Evolutionary conservation across 2,113 vertebrate species (phyloP).

Genomic region (Charadrius vociferus): DNA sequence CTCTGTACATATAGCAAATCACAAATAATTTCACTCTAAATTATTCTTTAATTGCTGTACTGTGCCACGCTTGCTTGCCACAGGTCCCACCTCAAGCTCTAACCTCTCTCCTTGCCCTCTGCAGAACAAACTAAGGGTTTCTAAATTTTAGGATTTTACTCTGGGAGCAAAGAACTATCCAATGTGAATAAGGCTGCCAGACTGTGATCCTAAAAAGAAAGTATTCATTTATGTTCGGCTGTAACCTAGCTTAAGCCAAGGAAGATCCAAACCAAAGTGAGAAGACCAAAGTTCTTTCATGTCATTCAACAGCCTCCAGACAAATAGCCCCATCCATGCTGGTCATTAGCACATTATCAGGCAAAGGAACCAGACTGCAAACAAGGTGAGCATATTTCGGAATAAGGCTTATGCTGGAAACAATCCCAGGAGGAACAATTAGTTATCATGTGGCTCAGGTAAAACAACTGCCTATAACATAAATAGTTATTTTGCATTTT

Average conservation of each 20-base stretch:
- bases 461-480: neutral
- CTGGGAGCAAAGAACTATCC: neutral
- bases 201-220: neutral
- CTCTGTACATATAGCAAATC: neutral
- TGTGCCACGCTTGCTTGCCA: neutral
- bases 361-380: neutral
- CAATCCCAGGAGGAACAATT: neutral
- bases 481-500: neutral
- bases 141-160: neutral
- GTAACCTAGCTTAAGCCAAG: neutral
- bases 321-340: neutral
- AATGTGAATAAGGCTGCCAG: neutral
- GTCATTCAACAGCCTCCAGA: neutral
- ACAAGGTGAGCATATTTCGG: neutral
- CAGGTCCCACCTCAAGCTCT: neutral
- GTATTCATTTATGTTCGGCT: neutral
- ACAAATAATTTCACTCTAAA: conserved; percentile 2
- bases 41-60: neutral
- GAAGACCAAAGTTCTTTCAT: neutral
- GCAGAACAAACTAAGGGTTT: neutral
- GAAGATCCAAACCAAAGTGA: neutral
- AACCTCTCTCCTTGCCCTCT: neutral
- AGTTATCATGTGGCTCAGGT: neutral
- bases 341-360: neutral
- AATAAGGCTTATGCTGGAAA: neutral